These are phyloP conservation scores for Pteromalus puparum DNA, from an alignment of 1,140 invertebrate genomes.

Conservation along the genomic window DNA sequence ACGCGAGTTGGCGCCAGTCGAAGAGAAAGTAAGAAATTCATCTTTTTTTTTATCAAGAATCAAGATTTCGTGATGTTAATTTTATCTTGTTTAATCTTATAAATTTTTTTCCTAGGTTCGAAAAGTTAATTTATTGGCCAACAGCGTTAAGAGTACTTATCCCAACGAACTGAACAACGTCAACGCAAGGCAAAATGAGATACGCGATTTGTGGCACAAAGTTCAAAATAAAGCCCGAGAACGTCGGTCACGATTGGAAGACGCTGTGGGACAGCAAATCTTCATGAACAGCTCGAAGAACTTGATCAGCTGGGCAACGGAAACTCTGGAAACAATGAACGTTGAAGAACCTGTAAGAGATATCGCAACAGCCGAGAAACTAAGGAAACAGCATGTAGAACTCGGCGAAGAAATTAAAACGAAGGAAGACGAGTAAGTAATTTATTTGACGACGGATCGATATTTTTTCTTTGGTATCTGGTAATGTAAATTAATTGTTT, in stretches of 20 bases:
- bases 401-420: slow-evolving; percentile 93
- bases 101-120: slow-evolving; percentile 60
- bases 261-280: slow-evolving; percentile 95
- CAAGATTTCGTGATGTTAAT: background rate
- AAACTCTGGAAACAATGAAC: slow-evolving; percentile 88
- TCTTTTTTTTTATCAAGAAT: background rate
- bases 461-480: background rate
- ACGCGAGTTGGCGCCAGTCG: slow-evolving; percentile 90
- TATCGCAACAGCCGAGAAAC: slow-evolving; percentile 91
- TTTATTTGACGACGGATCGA: background rate
- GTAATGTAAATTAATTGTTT: slow-evolving; percentile 1
- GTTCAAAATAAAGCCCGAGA: slow-evolving; percentile 90
- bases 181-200: slow-evolving; percentile 87
- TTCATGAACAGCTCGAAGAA: slow-evolving; percentile 92
- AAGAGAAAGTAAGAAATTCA: slow-evolving; percentile 84
- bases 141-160: slow-evolving; percentile 91
- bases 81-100: slow-evolving; percentile 22
- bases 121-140: slow-evolving; percentile 87
- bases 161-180: slow-evolving; percentile 93
- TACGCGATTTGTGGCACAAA: slow-evolving; percentile 91
- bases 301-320: slow-evolving; percentile 85
- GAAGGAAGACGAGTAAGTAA: slow-evolving; percentile 88
- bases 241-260: slow-evolving; percentile 87
- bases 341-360: slow-evolving; percentile 89
- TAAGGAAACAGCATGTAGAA: slow-evolving; percentile 94